Evolutionary conservation across 2,113 vertebrate species (phyloP).

Genomic region (Pangasianodon hypophthalmus): DNA sequence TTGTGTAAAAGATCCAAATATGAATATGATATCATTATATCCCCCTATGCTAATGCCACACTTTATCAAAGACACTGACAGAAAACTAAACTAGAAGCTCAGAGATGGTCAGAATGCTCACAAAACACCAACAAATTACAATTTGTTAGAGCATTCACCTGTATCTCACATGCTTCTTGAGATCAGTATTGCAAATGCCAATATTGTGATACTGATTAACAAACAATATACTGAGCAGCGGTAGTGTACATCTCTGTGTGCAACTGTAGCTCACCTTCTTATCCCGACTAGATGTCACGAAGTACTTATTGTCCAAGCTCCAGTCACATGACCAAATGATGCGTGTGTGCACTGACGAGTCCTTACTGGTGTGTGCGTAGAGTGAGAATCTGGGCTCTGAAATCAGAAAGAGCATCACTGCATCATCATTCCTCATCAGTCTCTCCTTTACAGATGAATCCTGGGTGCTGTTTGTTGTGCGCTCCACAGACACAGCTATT

Average conservation of each 20-base stretch:
- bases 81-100: not conserved
- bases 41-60: not conserved
- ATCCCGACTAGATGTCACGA: slow-evolving; percentile 92
- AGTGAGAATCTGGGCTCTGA: slow-evolving; percentile 83
- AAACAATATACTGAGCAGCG: not conserved
- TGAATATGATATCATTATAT: not conserved
- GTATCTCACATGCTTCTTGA: not conserved
- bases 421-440: not conserved
- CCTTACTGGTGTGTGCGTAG: slow-evolving; percentile 82
- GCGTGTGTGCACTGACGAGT: slow-evolving; percentile 84
- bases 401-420: slow-evolving; percentile 33
- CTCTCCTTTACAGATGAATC: not conserved
- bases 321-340: slow-evolving; percentile 99
- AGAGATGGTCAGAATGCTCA: not conserved
- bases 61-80: not conserved
- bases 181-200: not conserved
- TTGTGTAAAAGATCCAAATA: not conserved
- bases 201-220: not conserved
- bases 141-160: not conserved
- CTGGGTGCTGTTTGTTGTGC: not conserved
- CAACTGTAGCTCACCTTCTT: slow-evolving; percentile 82
- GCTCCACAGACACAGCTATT: not conserved
- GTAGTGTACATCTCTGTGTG: not conserved
- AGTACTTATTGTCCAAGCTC: slow-evolving; percentile 92
- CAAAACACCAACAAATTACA: not conserved